Evolutionary conservation across 2,113 vertebrate species (phyloP).

Genomic region (Andinoacara biseriatus): DNA sequence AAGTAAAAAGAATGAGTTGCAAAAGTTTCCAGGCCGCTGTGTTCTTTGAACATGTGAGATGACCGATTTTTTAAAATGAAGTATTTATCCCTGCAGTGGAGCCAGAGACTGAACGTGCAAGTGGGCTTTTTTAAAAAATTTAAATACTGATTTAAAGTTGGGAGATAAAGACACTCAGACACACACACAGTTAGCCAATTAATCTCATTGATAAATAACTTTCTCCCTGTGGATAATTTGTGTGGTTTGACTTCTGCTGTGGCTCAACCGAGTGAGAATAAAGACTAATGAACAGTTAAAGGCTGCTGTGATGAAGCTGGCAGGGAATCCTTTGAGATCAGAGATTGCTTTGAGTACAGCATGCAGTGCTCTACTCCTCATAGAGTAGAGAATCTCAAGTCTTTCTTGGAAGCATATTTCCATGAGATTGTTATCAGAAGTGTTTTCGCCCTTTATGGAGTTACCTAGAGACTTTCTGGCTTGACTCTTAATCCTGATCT

Average conservation of each 20-base stretch:
- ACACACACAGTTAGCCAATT: constrained; percentile 20
- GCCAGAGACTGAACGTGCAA: background rate
- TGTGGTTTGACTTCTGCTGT: constrained; percentile 49
- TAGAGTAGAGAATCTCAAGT: background rate
- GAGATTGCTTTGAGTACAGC: background rate
- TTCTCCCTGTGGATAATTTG: constrained; percentile 25
- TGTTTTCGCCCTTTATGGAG: constrained; percentile 57
- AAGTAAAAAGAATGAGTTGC: background rate
- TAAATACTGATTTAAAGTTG: constrained; percentile 1
- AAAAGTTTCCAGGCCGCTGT: background rate
- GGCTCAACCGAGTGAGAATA: constrained; percentile 23
- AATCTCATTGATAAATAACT: constrained; percentile 35
- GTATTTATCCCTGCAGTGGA: background rate
- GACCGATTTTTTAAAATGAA: background rate
- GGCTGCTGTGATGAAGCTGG: constrained; percentile 29
- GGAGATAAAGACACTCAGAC: background rate
- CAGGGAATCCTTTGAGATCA: constrained; percentile 12
- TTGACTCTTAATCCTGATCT: constrained; percentile 40
- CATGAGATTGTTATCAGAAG: constrained; percentile 49
- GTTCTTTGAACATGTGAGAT: background rate
- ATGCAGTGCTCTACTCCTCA: constrained; percentile 20
- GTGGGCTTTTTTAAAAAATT: background rate
- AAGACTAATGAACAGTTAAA: constrained; percentile 34
- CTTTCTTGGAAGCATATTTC: constrained; percentile 49
- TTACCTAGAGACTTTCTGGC: constrained; percentile 49